Percentiles rank a stretch among this genome's conserved stretches.
These are phyloP conservation scores for Bursaphelenchus mucronatus DNA, from an alignment of 1,140 invertebrate species.

Conservation along the genomic window DNA sequence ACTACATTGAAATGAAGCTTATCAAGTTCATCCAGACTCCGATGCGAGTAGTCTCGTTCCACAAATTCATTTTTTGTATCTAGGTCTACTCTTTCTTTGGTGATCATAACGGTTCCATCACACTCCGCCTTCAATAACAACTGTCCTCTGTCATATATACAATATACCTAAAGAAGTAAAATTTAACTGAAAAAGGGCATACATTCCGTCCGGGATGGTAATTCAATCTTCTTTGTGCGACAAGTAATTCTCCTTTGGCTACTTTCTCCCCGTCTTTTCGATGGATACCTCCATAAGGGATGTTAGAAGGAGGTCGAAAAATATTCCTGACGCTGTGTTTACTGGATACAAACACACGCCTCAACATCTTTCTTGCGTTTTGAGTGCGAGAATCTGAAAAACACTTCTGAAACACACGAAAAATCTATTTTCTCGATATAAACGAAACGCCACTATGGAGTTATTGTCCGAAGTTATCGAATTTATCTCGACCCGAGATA, in stretches of 20 bases:
- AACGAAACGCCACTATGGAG: too few relatives aligned
- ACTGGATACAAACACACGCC: too few relatives aligned
- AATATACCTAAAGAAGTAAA: conserved; percentile 40
- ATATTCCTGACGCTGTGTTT: background rate
- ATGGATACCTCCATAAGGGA: conserved; percentile 52
- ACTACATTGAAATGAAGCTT: conserved; percentile 42
- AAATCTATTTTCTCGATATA: too few relatives aligned
- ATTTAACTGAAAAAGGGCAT: conserved; percentile 17
- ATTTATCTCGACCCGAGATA: too few relatives aligned
- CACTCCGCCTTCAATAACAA: conserved; percentile 40
- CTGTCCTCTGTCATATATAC: conserved; percentile 32
- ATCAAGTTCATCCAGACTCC: conserved; percentile 35
- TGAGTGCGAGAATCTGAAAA: too few relatives aligned
- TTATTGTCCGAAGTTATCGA: too few relatives aligned
- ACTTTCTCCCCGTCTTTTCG: conserved; percentile 54
- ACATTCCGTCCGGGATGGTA: conserved; percentile 59
- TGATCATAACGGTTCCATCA: conserved; percentile 43
- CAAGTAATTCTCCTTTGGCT: conserved; percentile 48
- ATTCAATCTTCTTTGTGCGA: conserved; percentile 50
- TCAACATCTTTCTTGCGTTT: too few relatives aligned
- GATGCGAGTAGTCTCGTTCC: conserved; percentile 15
- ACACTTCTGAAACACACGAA: too few relatives aligned
- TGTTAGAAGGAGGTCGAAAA: conserved; percentile 40
- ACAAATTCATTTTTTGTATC: conserved; percentile 11
- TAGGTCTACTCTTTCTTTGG: conserved; percentile 21